Percentiles rank a stretch among this genome's conserved stretches.
These are phyloP conservation scores for Pheosia gnoma DNA, from an alignment of 2,888 invertebrate genomes.

Conservation along the genomic window DNA sequence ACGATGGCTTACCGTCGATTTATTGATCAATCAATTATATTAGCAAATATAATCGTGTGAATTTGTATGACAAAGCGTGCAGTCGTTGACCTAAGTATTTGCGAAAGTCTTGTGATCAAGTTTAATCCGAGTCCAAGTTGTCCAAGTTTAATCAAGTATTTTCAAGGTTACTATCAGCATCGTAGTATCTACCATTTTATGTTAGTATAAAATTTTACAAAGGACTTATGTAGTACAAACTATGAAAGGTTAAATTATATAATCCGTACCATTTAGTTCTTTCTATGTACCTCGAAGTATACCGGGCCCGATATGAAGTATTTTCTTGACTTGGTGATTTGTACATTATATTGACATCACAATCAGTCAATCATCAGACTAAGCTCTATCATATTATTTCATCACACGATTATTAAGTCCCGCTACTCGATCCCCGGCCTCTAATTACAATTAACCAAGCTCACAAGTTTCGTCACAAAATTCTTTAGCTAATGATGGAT, in stretches of 20 bases:
- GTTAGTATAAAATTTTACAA: not conserved
- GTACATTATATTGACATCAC: not conserved
- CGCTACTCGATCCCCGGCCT: not conserved
- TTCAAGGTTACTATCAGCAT: too few species aligned
- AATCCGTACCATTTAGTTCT: too few species aligned
- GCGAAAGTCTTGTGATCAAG: not conserved
- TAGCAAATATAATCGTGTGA: constrained; percentile 20
- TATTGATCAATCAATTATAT: constrained; percentile 35
- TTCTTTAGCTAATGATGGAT: constrained; percentile 27
- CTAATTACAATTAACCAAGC: constrained; percentile 4
- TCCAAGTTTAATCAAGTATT: too few species aligned
- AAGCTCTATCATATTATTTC: not conserved
- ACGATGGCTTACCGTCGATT: constrained; percentile 31
- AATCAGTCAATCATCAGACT: not conserved
- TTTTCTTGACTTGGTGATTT: too few species aligned
- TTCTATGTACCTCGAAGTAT: too few species aligned
- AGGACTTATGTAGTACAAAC: too few species aligned
- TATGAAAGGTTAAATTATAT: too few species aligned
- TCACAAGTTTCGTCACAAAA: constrained; percentile 3
- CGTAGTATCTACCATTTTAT: not conserved
- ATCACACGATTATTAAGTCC: not conserved
- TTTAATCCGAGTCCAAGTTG: too few species aligned
- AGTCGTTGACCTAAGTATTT: not conserved
- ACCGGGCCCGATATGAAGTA: too few species aligned
- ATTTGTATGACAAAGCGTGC: not conserved